Percentiles rank a stretch among this genome's conserved stretches.
Conservation (phyloP, 2,797 vertebrate species). For the Moxostoma hubbsi region DNA sequence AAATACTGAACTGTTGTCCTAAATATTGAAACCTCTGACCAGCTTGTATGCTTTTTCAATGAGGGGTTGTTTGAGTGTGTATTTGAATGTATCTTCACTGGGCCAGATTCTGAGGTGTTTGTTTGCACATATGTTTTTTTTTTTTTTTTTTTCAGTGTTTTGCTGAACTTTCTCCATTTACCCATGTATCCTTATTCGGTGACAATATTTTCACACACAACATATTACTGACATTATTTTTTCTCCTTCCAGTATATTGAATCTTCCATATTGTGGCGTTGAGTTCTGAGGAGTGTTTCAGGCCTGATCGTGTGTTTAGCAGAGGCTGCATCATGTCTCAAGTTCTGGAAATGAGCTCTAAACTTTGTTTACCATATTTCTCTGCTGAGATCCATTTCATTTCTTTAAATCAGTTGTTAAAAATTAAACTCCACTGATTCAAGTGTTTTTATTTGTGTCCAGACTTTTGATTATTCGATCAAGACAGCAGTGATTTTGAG, state of each 20-base stretch:
- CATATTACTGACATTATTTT: neutral
- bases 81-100: constrained; percentile 23
- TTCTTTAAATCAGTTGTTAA: constrained; percentile 80
- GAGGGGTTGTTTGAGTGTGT: constrained; percentile 5
- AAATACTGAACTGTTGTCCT: constrained; percentile 15
- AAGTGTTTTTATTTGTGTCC: constrained; percentile 51
- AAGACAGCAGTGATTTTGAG: neutral
- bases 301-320: constrained; percentile 32
- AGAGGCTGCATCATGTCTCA: constrained; percentile 17
- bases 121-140: neutral
- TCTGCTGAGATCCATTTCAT: constrained; percentile 71
- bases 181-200: constrained; percentile 19
- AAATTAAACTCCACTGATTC: constrained; percentile 54
- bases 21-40: neutral
- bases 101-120: neutral
- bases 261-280: constrained; percentile 15
- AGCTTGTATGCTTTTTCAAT: constrained; percentile 21
- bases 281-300: constrained; percentile 20
- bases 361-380: constrained; percentile 47
- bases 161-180: neutral
- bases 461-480: neutral
- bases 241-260: constrained; percentile 23
- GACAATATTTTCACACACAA: neutral
- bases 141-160: neutral
- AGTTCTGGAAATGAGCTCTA: constrained; percentile 44